Evolutionary conservation across 2,797 vertebrate genomes (phyloP).

Genomic region (Acipenser oxyrinchus): DNA sequence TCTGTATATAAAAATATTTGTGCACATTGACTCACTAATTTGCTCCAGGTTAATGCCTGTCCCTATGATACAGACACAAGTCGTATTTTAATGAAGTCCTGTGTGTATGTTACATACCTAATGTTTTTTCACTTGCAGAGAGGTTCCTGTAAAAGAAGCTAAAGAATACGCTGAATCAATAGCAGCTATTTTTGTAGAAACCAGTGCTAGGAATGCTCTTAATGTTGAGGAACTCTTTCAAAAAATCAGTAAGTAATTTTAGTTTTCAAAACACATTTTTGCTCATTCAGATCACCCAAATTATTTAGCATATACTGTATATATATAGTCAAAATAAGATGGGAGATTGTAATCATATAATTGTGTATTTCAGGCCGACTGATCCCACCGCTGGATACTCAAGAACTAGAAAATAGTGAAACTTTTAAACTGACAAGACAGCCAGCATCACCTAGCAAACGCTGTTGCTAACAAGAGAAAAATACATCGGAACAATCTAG

Average conservation of each 20-base stretch:
- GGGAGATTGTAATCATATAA: neutral
- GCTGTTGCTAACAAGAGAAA: conserved; percentile 71
- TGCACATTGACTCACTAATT: too few relatives aligned
- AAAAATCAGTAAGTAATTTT: conserved; percentile 85
- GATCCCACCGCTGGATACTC: conserved; percentile 85
- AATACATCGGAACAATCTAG: too few relatives aligned
- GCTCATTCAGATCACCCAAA: too few relatives aligned
- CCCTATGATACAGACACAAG: too few relatives aligned
- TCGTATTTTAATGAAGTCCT: too few relatives aligned
- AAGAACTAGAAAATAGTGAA: conserved; percentile 76
- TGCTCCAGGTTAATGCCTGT: too few relatives aligned
- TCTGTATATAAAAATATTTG: too few relatives aligned
- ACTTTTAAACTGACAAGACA: conserved; percentile 77
- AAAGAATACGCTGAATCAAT: conserved; percentile 96
- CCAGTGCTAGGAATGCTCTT: conserved; percentile 91
- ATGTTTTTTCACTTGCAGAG: conserved; percentile 52
- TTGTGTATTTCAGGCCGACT: conserved; percentile 73
- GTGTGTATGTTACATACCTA: too few relatives aligned
- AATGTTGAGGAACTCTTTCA: conserved; percentile 97
- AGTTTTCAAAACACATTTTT: neutral
- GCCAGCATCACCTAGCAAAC: conserved; percentile 51
- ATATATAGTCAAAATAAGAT: too few relatives aligned
- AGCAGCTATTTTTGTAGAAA: conserved; percentile 93
- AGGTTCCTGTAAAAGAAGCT: conserved; percentile 92
- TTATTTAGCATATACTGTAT: too few relatives aligned